Evolutionary conservation across 2,113 vertebrate species (phyloP).

Genomic region (Sialia sialis): DNA sequence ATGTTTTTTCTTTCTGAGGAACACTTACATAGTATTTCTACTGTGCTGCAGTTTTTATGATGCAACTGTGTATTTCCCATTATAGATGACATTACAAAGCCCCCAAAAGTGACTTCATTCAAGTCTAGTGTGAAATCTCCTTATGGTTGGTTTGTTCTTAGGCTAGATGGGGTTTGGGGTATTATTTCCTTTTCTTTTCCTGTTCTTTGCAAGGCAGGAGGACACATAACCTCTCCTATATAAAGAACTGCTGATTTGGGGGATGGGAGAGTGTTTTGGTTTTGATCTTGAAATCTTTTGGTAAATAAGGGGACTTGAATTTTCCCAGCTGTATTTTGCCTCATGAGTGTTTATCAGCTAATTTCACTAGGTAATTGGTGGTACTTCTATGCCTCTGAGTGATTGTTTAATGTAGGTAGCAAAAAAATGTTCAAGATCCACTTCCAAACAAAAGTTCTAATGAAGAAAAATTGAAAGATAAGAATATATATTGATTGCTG

Average conservation of each 20-base stretch:
- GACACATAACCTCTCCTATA: background rate
- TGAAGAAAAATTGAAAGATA: background rate
- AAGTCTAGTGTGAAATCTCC: background rate
- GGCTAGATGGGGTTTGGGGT: background rate
- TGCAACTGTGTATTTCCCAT: background rate
- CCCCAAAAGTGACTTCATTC: background rate
- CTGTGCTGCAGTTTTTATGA: background rate
- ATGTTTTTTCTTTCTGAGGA: background rate
- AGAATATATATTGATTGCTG: background rate
- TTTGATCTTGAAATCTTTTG: background rate
- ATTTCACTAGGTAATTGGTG: background rate
- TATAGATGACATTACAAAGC: background rate
- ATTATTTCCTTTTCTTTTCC: background rate
- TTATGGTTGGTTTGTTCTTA: background rate
- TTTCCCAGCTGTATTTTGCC: background rate
- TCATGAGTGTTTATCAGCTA: background rate
- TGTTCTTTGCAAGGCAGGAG: background rate
- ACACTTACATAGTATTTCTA: background rate
- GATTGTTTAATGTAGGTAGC: background rate
- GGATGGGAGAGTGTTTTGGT: background rate
- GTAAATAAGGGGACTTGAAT: background rate
- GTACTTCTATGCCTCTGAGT: background rate
- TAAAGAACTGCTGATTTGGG: background rate
- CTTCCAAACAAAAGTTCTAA: background rate
- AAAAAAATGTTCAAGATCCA: background rate